These are phyloP conservation scores for Gouania willdenowi DNA, from an alignment of 2,797 vertebrate species.

Conservation along the genomic window DNA sequence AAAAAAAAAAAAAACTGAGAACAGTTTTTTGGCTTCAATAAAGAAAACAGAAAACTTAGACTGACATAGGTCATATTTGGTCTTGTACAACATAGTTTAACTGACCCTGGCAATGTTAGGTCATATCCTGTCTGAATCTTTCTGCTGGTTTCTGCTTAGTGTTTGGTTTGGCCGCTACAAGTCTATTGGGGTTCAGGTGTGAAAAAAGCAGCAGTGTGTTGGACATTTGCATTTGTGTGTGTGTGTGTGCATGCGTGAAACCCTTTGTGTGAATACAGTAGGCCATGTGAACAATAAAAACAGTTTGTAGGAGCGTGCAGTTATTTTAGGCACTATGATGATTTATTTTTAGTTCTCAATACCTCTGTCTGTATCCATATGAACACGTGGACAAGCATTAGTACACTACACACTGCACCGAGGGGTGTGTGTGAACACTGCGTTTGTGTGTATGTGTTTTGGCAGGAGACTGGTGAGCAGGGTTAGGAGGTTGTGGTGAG, in stretches of 20 bases:
- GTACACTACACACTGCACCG: constrained; percentile 23
- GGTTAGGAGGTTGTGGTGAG: constrained; percentile 63
- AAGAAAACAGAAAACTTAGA: too few relatives aligned
- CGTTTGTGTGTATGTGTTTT: constrained; percentile 47
- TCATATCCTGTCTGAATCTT: constrained; percentile 55
- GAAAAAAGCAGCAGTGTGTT: constrained; percentile 25
- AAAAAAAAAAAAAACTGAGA: too few relatives aligned
- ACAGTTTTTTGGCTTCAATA: too few relatives aligned
- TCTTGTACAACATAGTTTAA: constrained; percentile 4
- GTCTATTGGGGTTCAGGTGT: constrained; percentile 46
- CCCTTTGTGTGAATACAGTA: constrained; percentile 19
- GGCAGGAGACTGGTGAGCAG: constrained; percentile 45
- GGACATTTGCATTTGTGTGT: constrained; percentile 1
- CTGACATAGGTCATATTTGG: too few relatives aligned
- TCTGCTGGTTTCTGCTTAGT: constrained; percentile 15
- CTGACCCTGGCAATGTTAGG: constrained; percentile 51
- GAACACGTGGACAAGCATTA: constrained; percentile 32
- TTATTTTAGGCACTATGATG: constrained; percentile 54
- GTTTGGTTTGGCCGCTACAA: constrained; percentile 46
- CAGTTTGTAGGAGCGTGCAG: constrained; percentile 17
- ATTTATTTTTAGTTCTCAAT: constrained; percentile 65
- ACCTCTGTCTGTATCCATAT: constrained; percentile 37
- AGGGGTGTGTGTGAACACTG: constrained; percentile 9
- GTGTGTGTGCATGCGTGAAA: constrained; percentile 6
- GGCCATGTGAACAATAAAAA: constrained; percentile 2